A percentile compares a stretch with the other conserved stretches of the same genome.
Conservation (phyloP, 2,888 invertebrate species). For the Sthenelais limicola region DNA sequence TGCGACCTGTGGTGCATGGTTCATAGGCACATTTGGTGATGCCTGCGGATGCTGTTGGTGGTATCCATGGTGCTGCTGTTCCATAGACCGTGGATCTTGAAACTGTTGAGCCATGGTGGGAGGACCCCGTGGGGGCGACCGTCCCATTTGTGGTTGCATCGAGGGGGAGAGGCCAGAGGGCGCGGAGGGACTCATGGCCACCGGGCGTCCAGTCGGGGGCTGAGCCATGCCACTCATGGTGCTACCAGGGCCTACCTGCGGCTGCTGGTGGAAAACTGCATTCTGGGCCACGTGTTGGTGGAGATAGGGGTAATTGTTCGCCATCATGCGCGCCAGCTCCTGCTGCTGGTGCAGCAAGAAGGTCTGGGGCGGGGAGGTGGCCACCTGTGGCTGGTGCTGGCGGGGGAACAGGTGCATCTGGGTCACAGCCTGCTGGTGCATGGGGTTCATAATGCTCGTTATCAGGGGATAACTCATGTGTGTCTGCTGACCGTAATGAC, state of each 20-base stretch:
- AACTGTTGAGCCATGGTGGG: neutral
- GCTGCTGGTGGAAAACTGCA: constrained; percentile 7
- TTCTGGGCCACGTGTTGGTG: neutral
- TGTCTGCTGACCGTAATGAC: constrained; percentile 17
- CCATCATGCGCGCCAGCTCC: constrained; percentile 1
- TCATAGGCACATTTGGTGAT: constrained; percentile 24
- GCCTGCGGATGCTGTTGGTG: constrained; percentile 23
- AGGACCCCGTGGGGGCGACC: constrained; percentile 1
- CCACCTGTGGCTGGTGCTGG: neutral
- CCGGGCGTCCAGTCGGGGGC: constrained; percentile 9
- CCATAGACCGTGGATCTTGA: neutral
- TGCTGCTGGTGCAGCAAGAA: neutral
- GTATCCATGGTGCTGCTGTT: constrained; percentile 20
- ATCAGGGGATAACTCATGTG: constrained; percentile 1
- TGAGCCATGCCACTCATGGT: neutral
- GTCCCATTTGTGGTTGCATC: too few species aligned
- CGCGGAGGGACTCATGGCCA: constrained; percentile 3
- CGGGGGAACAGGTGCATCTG: neutral
- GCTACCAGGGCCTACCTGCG: neutral
- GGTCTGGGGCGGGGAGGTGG: neutral
- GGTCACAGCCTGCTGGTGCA: neutral
- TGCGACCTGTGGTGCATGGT: neutral
- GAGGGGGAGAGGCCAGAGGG: neutral
- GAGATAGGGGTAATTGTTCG: neutral
- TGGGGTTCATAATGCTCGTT: neutral